Conservation (phyloP, 2,113 vertebrate genomes). For the Xenopus tropicalis region DNA sequence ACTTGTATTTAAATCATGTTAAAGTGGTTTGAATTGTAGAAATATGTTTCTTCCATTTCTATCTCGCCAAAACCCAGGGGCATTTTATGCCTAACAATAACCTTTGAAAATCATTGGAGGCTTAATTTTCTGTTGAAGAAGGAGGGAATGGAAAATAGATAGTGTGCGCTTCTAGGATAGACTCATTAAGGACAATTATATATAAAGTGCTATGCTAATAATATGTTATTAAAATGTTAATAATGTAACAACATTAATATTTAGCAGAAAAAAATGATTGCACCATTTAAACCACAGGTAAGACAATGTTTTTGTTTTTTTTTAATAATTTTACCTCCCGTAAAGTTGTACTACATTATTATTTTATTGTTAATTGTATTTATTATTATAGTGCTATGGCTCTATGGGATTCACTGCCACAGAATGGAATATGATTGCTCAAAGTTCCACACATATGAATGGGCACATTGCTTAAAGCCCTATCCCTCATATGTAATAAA, state of each 20-base stretch:
- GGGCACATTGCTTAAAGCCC: too few relatives aligned
- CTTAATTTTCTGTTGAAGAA: slow-evolving; percentile 22
- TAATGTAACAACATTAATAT: neutral
- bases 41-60: slow-evolving; percentile 25
- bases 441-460: too few relatives aligned
- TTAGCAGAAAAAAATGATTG: slow-evolving; percentile 3
- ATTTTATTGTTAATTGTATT: too few relatives aligned
- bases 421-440: too few relatives aligned
- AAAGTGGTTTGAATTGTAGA: slow-evolving; percentile 47
- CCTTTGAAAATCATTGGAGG: slow-evolving; percentile 37
- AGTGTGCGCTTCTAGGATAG: neutral
- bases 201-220: neutral
- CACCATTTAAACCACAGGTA: slow-evolving; percentile 2
- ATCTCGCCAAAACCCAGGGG: slow-evolving; percentile 43
- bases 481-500: too few relatives aligned
- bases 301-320: too few relatives aligned
- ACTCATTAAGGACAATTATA: neutral
- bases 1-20: slow-evolving; percentile 58
- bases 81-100: slow-evolving; percentile 32
- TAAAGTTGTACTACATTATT: too few relatives aligned
- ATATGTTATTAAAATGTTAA: too few relatives aligned
- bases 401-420: too few relatives aligned
- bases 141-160: slow-evolving; percentile 31
- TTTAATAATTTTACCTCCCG: too few relatives aligned
- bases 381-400: too few relatives aligned